These are phyloP conservation scores for Potamarius usumacintae DNA, from an alignment of 2,113 vertebrate genomes.

Conservation along the genomic window DNA sequence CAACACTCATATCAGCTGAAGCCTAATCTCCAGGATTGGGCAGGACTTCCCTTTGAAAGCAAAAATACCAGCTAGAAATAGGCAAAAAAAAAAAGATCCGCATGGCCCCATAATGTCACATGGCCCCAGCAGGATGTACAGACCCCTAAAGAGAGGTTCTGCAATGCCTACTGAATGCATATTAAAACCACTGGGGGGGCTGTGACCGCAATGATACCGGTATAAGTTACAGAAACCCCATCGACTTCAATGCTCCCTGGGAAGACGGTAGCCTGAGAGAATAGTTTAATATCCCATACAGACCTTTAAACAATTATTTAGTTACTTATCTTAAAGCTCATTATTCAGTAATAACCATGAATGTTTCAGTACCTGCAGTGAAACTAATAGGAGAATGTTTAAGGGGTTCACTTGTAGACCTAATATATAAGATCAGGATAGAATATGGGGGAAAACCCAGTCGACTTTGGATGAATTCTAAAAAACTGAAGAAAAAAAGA, in stretches of 20 bases:
- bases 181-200: conserved; percentile 26
- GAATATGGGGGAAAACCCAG: background rate
- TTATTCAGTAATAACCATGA: background rate
- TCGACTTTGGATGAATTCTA: background rate
- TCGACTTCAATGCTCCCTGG: conserved; percentile 6
- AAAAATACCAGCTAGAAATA: conserved; percentile 66
- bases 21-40: conserved; percentile 68
- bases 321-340: conserved; percentile 7
- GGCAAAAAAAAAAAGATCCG: conserved; percentile 57
- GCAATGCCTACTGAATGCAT: conserved; percentile 33
- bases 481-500: background rate
- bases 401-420: background rate
- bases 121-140: conserved; percentile 34
- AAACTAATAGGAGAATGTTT: background rate
- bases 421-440: too few species aligned
- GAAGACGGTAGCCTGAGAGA: conserved; percentile 1
- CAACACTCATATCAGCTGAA: conserved; percentile 56
- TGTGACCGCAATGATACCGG: background rate
- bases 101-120: conserved; percentile 56
- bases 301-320: conserved; percentile 2
- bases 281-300: background rate
- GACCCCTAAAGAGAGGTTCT: conserved; percentile 40
- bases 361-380: background rate
- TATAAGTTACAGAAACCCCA: conserved; percentile 13
- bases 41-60: conserved; percentile 67